A percentile compares a stretch with the other conserved stretches of the same genome.
Evolutionary conservation across 2,113 vertebrate species (phyloP).

Genomic region (Morphnarchus princeps): DNA sequence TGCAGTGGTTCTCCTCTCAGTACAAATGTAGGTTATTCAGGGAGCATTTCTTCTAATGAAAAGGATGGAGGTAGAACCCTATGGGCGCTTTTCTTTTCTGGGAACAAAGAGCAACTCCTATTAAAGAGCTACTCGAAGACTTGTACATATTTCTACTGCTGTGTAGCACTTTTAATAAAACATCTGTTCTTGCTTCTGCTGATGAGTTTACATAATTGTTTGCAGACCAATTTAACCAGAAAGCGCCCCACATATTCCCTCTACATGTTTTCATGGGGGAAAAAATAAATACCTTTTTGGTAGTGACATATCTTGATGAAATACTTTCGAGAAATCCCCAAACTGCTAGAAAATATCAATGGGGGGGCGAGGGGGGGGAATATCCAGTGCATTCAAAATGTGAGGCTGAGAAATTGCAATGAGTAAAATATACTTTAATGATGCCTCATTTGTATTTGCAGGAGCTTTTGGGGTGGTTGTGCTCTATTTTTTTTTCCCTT

Average conservation of each 20-base stretch:
- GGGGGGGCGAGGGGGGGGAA: neutral
- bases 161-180: conserved; percentile 79
- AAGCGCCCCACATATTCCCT: conserved; percentile 28
- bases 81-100: conserved; percentile 50
- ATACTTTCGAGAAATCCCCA: neutral
- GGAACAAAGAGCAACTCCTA: conserved; percentile 56
- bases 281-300: neutral
- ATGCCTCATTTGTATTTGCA: neutral
- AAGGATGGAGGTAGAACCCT: too few species aligned
- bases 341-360: neutral
- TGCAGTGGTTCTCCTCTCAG: too few species aligned
- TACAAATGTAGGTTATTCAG: too few species aligned
- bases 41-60: too few species aligned
- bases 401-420: neutral
- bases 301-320: neutral
- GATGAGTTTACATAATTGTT: conserved; percentile 80
- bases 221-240: conserved; percentile 76
- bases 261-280: neutral
- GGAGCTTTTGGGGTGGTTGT: neutral
- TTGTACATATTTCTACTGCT: conserved; percentile 73
- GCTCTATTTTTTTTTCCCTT: too few species aligned
- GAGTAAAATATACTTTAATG: neutral
- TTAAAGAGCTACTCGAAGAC: conserved; percentile 57
- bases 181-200: conserved; percentile 82
- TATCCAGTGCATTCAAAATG: neutral